Evolutionary conservation across 2,113 vertebrate genomes (phyloP).

Genomic region (Passer montanus): DNA sequence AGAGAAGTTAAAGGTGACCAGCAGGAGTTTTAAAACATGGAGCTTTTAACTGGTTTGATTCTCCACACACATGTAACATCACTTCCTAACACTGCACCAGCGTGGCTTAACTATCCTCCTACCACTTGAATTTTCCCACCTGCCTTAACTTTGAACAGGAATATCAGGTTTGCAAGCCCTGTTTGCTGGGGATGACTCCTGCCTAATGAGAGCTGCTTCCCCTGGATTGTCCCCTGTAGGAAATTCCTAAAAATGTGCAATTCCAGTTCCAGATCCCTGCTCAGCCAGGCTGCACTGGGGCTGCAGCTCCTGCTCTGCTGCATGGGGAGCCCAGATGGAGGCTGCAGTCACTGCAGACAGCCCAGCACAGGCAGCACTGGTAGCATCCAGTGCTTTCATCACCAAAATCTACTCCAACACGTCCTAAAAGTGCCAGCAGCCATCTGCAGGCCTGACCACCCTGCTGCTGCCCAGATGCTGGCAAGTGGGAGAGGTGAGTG

Average conservation of each 20-base stretch:
- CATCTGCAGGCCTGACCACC: background rate
- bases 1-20: background rate
- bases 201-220: background rate
- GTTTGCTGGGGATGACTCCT: fast-evolving
- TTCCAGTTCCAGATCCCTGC: background rate
- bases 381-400: background rate
- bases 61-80: background rate
- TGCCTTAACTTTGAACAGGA: background rate
- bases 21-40: background rate
- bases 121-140: background rate
- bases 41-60: background rate
- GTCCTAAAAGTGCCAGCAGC: background rate
- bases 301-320: background rate
- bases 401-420: background rate
- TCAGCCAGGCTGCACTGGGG: fast-evolving
- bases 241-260: fast-evolving
- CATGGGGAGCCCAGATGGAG: background rate
- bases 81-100: background rate
- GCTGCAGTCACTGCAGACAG: background rate
- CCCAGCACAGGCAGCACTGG: background rate
- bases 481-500: background rate
- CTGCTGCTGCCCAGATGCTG: background rate
- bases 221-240: fast-evolving
- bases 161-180: background rate
- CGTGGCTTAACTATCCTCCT: background rate